Evolutionary conservation across 92 coral and sea anemone species (phyloP), one percentile per base, ranked within the genome.

Genomic region (Bergia puertoricense): DNA sequence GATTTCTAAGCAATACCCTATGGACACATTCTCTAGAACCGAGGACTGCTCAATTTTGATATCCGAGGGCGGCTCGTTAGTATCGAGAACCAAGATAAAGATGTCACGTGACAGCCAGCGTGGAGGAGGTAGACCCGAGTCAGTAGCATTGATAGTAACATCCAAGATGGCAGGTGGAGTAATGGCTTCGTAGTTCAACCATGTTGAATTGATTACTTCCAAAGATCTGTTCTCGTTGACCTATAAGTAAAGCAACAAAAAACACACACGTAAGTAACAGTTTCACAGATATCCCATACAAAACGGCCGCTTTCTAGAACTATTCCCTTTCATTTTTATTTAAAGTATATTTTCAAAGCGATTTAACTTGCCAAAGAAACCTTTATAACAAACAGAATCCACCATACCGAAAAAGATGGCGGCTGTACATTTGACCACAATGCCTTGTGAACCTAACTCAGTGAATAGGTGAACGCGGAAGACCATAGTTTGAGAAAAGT

Each of bases 21-120:
- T 73, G 3, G 92, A 72, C 5, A 90, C 83, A 65, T 93, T 94
- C 62, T 97, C 99, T 8, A 88, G 88, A 10, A 97, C 90, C 22
- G 94, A 79, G 22, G 92, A 90, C 79, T 93, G 88, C 8, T 72
- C 88, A 11, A 94, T 66, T 50, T 73, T 76, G 42, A 93, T 86
- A 71, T 91, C 91, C 54, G 79, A 56, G 30, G 99, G 97, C 7
- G 95, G 89, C 75, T 97, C 99, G 62, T 97, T 97, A 5, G 92
- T 86, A 78, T 97, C 96, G 36, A 66, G 84, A 0, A 97, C 91
- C 2, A 77, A 86, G 79, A 97, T 89, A 23, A 8, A 81, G 67
- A 97, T 68, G 89, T 94, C 91, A 92, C 87, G 81, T 69, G 88
- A 76, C 79, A 89, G 86, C 54, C 85, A 43, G 18, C 89, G 89